Base-by-base conservation (phyloP, 2,113 vertebrate genomes). In the Nothobranchius furzeri region DNA sequence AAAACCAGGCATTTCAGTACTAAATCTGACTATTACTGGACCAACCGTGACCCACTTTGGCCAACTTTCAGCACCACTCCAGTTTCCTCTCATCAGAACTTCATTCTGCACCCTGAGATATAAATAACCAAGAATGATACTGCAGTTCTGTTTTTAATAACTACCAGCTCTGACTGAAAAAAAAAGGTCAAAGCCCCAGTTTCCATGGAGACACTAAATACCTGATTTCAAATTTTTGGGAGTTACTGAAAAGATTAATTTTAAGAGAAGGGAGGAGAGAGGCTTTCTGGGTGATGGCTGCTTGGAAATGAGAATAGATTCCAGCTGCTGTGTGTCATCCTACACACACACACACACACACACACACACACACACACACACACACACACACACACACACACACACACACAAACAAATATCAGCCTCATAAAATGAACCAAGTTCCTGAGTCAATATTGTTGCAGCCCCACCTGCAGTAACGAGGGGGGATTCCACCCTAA, bases 401-500 rank as follows among this genome's bases (percentile, higher is more conserved):
- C n/a, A 50, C 8, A 76, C 60, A 79, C 59, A 75, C 30, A 83
- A 17, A 50, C 4, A 17, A 37, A 86, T 72, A 72, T 30, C 58
- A 73, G 60, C 63, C 79, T 85, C 80, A 89, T 85, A 82, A 88
- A 87, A 85, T 84, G 71, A 81, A 71, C 60, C 0, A 14, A 71
- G 76, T 82, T 82, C 86, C 76, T 76, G 79, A 81, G 83, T 87
- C 89, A 88, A 90, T 88, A 88, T 89, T 89, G 80, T 86, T 87
- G 81, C 80, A 78, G 83, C 85, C 87, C 87, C 86, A 87, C 89
- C 87, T 88, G 86, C 80, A 78, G 76, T 40, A 86, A 82, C 82
- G 68, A 13, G 69, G 82, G 78, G 83, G 78, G 78, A 82, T 85
- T 83, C 79, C 82, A 76, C 68, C 60, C 61, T 76, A 75, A 85